Evolutionary conservation across 2,888 invertebrate genomes (phyloP).

Genomic region (Tuberolachnus salignus): DNA sequence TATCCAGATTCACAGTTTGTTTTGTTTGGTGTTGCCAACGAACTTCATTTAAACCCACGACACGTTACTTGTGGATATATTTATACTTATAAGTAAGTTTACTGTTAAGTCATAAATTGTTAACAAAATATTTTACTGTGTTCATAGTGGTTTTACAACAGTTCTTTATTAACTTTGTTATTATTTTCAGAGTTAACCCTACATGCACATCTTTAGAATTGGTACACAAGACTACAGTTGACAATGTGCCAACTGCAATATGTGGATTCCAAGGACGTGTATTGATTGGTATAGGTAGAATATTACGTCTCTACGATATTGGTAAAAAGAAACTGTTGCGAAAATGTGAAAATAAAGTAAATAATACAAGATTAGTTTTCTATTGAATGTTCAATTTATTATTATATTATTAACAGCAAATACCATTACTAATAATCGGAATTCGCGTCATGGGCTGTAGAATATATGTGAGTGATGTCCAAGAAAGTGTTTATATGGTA

Average conservation of each 20-base stretch:
- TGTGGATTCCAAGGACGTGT: constrained; percentile 91
- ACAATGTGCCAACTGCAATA: constrained; percentile 88
- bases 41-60: constrained; percentile 86
- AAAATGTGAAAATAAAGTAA: constrained; percentile 94
- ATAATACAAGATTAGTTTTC: background rate
- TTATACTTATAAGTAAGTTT: constrained; percentile 77
- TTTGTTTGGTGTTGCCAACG: constrained; percentile 90
- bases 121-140: constrained; percentile 7
- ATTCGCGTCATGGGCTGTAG: constrained; percentile 94
- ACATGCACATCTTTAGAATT: constrained; percentile 87
- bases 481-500: constrained; percentile 95
- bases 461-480: constrained; percentile 93
- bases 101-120: background rate
- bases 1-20: constrained; percentile 70
- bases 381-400: background rate
- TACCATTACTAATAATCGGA: constrained; percentile 92
- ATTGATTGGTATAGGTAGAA: constrained; percentile 89
- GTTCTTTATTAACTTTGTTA: constrained; percentile 54
- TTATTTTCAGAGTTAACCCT: constrained; percentile 67
- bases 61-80: constrained; percentile 82
- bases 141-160: background rate
- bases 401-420: constrained; percentile 70
- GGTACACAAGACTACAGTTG: constrained; percentile 90
- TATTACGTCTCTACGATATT: constrained; percentile 91
- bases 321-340: constrained; percentile 94